These are phyloP conservation scores for Arnoldichthys spilopterus DNA, from an alignment of 2,797 vertebrate genomes.

Conservation along the genomic window DNA sequence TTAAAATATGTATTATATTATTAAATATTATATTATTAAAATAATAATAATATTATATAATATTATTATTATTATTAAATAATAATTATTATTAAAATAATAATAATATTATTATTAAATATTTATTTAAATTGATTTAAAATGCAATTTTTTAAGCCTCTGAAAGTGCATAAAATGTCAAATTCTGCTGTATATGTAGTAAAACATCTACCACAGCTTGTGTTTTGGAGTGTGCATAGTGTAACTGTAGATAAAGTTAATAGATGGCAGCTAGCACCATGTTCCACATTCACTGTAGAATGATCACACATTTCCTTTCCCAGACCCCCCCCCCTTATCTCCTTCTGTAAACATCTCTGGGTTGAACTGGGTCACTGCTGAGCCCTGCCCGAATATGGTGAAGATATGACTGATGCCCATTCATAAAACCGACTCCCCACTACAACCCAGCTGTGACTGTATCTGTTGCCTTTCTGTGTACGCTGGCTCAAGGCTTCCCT, in stretches of 20 bases:
- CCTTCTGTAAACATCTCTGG: constrained; percentile 74
- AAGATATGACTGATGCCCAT: constrained; percentile 78
- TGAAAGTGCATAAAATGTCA: too few relatives aligned
- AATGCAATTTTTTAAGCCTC: too few relatives aligned
- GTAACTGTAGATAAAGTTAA: not conserved
- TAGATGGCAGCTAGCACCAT: not conserved
- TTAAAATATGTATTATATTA: too few relatives aligned
- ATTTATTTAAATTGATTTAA: too few relatives aligned
- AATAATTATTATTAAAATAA: too few relatives aligned
- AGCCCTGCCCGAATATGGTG: constrained; percentile 78
- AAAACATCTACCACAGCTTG: too few relatives aligned
- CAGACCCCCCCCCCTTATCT: constrained; percentile 57
- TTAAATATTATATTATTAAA: too few relatives aligned
- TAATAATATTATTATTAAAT: too few relatives aligned
- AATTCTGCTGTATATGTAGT: too few relatives aligned
- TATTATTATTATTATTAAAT: too few relatives aligned
- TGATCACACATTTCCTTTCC: not conserved
- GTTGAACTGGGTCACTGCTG: constrained; percentile 61
- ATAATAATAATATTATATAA: too few relatives aligned
- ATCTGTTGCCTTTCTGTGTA: constrained; percentile 52
- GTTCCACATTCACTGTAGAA: not conserved
- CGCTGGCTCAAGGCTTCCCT: constrained; percentile 26
- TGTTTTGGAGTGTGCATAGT: too few relatives aligned
- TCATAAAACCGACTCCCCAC: constrained; percentile 72
- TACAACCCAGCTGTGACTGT: constrained; percentile 49